Conservation (phyloP, 2,888 invertebrate species). For the Mythimna ferrago region DNA sequence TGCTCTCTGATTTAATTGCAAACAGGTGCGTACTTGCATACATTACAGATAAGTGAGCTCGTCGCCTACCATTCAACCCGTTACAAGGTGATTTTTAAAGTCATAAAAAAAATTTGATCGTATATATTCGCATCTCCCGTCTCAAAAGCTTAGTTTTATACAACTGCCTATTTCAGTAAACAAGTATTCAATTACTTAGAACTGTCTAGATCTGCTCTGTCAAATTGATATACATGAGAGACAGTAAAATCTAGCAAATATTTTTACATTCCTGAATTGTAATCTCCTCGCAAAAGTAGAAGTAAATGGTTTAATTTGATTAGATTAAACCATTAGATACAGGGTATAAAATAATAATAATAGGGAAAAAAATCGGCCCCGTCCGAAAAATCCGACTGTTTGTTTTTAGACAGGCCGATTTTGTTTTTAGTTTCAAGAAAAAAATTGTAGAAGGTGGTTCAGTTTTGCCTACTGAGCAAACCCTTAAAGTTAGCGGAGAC, state of each 20-base stretch:
- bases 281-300: too few relatives aligned
- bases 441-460: too few relatives aligned
- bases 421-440: too few relatives aligned
- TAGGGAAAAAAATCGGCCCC: too few relatives aligned
- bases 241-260: background rate
- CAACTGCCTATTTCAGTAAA: background rate
- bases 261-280: background rate
- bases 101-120: conserved; percentile 1
- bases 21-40: conserved; percentile 33
- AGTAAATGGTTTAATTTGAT: too few relatives aligned
- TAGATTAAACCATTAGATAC: too few relatives aligned
- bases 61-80: background rate
- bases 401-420: too few relatives aligned
- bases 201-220: background rate
- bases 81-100: conserved; percentile 17
- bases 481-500: too few relatives aligned
- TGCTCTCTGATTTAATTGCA: conserved; percentile 35
- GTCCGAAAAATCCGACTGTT: too few relatives aligned
- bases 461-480: too few relatives aligned
- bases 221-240: background rate
- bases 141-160: background rate
- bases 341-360: too few relatives aligned
- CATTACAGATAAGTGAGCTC: conserved; percentile 39
- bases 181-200: background rate
- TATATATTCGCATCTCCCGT: background rate